Base-by-base conservation (phyloP, 2,113 vertebrate species). In the Gymnocephalus cernua region DNA sequence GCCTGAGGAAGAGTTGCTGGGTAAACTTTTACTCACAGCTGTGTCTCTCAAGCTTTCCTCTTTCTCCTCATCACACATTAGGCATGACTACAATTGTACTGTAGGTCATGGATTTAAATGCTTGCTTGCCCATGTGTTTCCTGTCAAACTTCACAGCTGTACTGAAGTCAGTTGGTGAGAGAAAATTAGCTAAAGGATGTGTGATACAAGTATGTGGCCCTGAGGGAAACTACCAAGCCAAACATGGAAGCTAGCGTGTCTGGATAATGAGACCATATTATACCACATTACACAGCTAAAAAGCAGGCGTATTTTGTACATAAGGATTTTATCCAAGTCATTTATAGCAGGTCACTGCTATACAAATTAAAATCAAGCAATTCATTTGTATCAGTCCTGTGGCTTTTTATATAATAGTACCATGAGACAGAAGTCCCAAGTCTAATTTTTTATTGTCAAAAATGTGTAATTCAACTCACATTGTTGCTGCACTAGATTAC, bases 11-110 rank as follows among this genome's bases (percentile, higher is more conserved):
- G 69, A 77, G 29, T 32, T 21, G 13, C 66, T 51, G 65, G 56
- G 12, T 66, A 80, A 79, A 81, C 64, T 79, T 85, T 62, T 51
- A 68, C 64, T 67, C 77, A 83, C 89, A 93, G 83, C 78, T 86
- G 88, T 44, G 83, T 51, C 64, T 81, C 82, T 79, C 56, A 56
- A 78, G 38, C 61, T 47, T 74, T 54, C n/a, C 29, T 35, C 6
- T 58, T 85, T 70, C 27, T 64, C 62, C 64, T 65, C 74, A 38
- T 75, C 76, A 86, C 74, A 83, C 69, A 75, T 86, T 84, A 73
- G 66, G 19, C 79, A 74, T 63, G 61, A 75, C 45, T 74, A 59
- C 41, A 68, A 79, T 68, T 38, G 32, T 25, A 47, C 38, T 6
- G 6, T 32, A 32, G 73, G 38, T 65, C 62, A 70, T 13, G 6